A percentile compares a stretch with the other conserved stretches of the same genome.
Conservation (phyloP, 2,888 invertebrate genomes). For the Pycnomerus fuliginosus region DNA sequence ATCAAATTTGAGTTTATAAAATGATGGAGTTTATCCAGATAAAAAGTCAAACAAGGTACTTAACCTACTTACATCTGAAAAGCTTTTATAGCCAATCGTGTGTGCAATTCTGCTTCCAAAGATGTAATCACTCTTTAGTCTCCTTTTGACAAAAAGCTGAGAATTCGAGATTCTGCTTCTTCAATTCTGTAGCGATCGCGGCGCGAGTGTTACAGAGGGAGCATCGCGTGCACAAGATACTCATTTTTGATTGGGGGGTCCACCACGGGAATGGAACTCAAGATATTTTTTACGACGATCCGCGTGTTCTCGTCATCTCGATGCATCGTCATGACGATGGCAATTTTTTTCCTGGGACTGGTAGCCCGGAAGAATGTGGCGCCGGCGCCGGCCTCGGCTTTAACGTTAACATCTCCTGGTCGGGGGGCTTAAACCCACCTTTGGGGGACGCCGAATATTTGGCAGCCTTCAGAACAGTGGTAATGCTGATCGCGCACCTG, state of each 20-base stretch:
- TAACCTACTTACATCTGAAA: too few relatives aligned
- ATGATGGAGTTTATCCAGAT: too few relatives aligned
- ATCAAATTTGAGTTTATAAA: too few relatives aligned
- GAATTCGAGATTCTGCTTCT: conserved; percentile 99
- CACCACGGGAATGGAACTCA: conserved; percentile 99
- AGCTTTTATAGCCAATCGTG: too few relatives aligned
- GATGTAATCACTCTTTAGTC: too few relatives aligned
- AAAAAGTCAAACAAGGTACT: too few relatives aligned
- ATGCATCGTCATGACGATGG: conserved; percentile 99
- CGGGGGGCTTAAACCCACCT: conserved; percentile 84
- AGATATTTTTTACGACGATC: conserved; percentile 96
- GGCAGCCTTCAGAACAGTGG: conserved; percentile 91
- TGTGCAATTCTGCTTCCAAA: too few relatives aligned
- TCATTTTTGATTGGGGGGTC: conserved; percentile 98
- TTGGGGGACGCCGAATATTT: conserved; percentile 96
- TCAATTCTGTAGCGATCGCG: conserved; percentile 96
- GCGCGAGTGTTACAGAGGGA: conserved; percentile 85
- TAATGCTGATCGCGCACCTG: conserved; percentile 95
- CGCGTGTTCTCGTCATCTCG: conserved; percentile 91
- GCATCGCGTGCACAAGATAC: conserved; percentile 81
- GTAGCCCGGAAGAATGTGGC: conserved; percentile 92
- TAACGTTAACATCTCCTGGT: conserved; percentile 97
- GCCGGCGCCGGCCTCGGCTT: conserved; percentile 85
- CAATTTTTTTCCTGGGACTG: conserved; percentile 99
- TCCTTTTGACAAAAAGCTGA: too few relatives aligned